These are phyloP conservation scores for Desoria tigrina DNA, from an alignment of 2,888 invertebrate genomes.

Conservation along the genomic window DNA sequence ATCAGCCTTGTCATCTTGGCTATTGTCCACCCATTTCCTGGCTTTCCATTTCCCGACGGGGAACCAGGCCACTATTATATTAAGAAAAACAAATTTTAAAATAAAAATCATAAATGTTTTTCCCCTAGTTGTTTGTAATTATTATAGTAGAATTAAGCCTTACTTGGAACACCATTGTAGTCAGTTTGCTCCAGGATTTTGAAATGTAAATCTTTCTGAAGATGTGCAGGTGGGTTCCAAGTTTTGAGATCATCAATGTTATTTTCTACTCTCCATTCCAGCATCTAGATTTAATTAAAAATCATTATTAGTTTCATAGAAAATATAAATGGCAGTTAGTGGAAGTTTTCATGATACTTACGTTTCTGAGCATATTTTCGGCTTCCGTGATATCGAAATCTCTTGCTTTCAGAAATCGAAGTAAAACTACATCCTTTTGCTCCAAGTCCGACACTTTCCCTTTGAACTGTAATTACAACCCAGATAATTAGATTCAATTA, in stretches of 20 bases:
- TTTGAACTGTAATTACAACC: too few relatives aligned
- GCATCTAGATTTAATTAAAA: neutral
- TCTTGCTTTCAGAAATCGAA: neutral
- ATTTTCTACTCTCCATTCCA: neutral
- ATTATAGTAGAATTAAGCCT: neutral
- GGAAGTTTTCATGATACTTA: neutral
- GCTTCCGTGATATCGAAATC: neutral
- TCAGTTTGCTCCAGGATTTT: neutral
- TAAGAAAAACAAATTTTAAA: neutral
- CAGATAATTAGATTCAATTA: too few relatives aligned
- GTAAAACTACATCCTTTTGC: too few relatives aligned
- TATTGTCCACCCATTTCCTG: neutral
- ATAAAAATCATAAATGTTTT: neutral
- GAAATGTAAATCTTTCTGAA: neutral
- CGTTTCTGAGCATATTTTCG: neutral
- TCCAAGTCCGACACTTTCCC: too few relatives aligned
- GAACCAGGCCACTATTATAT: neutral
- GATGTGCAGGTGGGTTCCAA: neutral
- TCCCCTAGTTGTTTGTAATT: neutral
- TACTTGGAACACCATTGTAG: neutral
- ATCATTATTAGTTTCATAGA: too few relatives aligned
- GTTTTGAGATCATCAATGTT: neutral
- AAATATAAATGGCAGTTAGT: too few relatives aligned
- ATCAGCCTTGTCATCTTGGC: neutral
- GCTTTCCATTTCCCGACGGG: neutral